Base-by-base conservation (phyloP, 64 coral and sea anemone species). In the Stichodactyla helianthus region DNA sequence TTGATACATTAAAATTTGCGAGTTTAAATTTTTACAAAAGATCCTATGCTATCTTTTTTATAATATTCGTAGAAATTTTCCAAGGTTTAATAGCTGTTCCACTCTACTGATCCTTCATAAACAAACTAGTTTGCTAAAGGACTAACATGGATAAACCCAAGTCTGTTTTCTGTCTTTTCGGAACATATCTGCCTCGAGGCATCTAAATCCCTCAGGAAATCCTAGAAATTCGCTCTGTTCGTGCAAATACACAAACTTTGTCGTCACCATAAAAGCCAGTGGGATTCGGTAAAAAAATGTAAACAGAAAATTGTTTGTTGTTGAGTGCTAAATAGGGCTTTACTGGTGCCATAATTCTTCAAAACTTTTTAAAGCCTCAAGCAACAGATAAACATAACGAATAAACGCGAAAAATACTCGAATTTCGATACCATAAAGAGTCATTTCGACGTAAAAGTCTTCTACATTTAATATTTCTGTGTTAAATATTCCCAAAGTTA, bases 221-320 rank as follows among this genome's bases (percentile, higher is more conserved):
- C 68, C 8, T 2, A 74, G 68, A 74, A 74, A 27, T 74, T 74
- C 68, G 5, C 7, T 27, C 17, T 10, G 68, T 31, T 74, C 11
- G 27, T 8, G 4, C 25, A 74, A 74, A 35, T 31, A 74, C 17
- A 74, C 10, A 14, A 74, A 74, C 68, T 10, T 27, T 27, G 27
- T 28, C 68, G 11, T 74, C 68, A 2, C 68, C 23, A 74, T 9
- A 13, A 74, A 74, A 31, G 26, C 52, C 78, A 52, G 15, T 52
- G 20, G 52, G 52, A 20, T 81, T 81, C 78, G 2, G 53, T 20
- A 53, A 51, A 54, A 54, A 53, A 52, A 81, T 53, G 51, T 81
- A 81, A 81, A 81, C 78, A 81, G 78, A 81, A 52, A 52, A 52
- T 19, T 17, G 52, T 15, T 81, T 81, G 78, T 81, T 81, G 52